Conservation (phyloP, 2,888 invertebrate genomes). For the Dasypogon diadema region DNA sequence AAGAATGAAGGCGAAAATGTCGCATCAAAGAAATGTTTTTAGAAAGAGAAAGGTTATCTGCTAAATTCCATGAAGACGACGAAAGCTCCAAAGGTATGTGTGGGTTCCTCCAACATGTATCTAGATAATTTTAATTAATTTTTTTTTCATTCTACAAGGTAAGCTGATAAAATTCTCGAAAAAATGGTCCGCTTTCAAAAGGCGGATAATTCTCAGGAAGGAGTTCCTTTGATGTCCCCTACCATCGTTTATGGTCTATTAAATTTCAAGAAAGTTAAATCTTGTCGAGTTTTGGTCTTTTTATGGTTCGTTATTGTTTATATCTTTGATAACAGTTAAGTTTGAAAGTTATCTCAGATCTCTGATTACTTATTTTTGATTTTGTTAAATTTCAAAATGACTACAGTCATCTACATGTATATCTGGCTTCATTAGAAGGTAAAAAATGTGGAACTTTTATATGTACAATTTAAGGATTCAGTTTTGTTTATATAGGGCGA, state of each 20-base stretch:
- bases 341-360: no score
- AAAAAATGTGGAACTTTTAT: no score
- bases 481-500: no score
- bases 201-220: neutral
- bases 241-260: slow-evolving; percentile 18
- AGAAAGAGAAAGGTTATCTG: slow-evolving; percentile 13
- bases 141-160: slow-evolving; percentile 18
- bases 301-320: no score
- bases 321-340: no score
- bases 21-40: slow-evolving; percentile 25
- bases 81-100: neutral
- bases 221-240: slow-evolving; percentile 33
- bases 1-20: slow-evolving; percentile 27
- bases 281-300: no score
- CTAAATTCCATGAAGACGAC: neutral
- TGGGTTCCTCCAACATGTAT: neutral
- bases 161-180: neutral
- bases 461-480: no score
- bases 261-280: slow-evolving; percentile 9
- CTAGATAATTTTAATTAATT: slow-evolving; percentile 47
- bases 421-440: no score
- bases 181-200: slow-evolving; percentile 27
- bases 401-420: no score
- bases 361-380: no score
- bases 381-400: no score